Evolutionary conservation across 1,140 invertebrate genomes (phyloP).

Genomic region (Agraylea sexmaculata): DNA sequence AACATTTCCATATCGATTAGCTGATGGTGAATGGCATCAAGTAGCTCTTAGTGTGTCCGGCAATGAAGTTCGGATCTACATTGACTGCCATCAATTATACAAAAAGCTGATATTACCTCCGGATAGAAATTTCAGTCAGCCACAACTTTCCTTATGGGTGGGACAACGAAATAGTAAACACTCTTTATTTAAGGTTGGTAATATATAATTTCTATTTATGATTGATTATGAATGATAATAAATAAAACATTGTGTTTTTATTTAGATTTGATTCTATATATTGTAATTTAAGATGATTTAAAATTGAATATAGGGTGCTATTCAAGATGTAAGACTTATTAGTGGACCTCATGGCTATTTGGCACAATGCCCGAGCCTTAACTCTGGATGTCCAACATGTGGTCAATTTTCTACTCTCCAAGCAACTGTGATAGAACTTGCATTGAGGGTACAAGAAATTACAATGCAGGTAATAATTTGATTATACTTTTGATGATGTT

Average conservation of each 20-base stretch:
- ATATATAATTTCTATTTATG: too few relatives aligned
- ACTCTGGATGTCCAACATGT: conserved; percentile 80
- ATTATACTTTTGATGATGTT: background rate
- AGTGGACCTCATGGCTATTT: conserved; percentile 75
- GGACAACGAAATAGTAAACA: conserved; percentile 76
- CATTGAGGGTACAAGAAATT: conserved; percentile 53
- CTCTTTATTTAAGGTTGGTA: conserved; percentile 74
- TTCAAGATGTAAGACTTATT: conserved; percentile 79
- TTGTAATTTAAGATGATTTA: too few relatives aligned
- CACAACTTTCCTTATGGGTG: conserved; percentile 67
- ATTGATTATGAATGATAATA: too few relatives aligned
- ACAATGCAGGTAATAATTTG: conserved; percentile 48
- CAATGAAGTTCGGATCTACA: conserved; percentile 65
- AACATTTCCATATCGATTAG: conserved; percentile 75
- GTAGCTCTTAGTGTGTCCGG: conserved; percentile 72
- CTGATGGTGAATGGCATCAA: conserved; percentile 77
- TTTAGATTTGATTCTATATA: too few relatives aligned
- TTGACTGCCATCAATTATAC: conserved; percentile 79
- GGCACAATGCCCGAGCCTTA: conserved; percentile 72
- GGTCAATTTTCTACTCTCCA: conserved; percentile 76
- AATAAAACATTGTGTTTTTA: too few relatives aligned
- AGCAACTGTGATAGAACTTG: conserved; percentile 55
- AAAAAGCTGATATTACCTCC: conserved; percentile 51
- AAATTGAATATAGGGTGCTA: conserved; percentile 54
- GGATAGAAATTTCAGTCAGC: conserved; percentile 60